A percentile compares a stretch with the other conserved stretches of the same genome.
phyloP scores from a whole-genome alignment of 2,888 invertebrate genomes.

The Criorhina ranunculi region DNA sequence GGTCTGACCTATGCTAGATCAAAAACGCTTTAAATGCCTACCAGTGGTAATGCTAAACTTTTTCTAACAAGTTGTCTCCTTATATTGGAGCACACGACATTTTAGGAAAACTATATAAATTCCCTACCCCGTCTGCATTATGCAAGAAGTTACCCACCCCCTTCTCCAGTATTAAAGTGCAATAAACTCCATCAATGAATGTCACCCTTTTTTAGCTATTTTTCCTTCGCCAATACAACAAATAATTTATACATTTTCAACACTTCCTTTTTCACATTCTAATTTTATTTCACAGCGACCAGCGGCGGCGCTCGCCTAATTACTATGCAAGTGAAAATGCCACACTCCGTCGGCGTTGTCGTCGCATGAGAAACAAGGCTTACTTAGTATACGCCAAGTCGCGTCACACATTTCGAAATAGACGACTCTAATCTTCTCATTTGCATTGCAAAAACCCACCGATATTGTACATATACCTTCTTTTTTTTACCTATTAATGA shows the following conservation, averaged over 20 bases:
- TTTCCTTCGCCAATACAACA: background rate
- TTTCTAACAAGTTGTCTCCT: no score
- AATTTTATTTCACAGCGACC: constrained; percentile 50
- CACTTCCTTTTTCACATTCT: constrained; percentile 67
- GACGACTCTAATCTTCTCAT: constrained; percentile 58
- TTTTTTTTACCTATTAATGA: constrained; percentile 53
- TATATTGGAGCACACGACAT: no score
- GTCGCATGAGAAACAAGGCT: constrained; percentile 64
- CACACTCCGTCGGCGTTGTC: constrained; percentile 48
- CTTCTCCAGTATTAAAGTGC: constrained; percentile 15
- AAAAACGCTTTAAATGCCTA: no score
- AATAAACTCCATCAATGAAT: constrained; percentile 30
- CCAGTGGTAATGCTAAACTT: no score
- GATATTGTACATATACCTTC: constrained; percentile 16
- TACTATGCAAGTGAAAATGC: constrained; percentile 66
- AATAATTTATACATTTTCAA: constrained; percentile 50
- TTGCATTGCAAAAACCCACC: constrained; percentile 62
- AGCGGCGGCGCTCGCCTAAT: constrained; percentile 69
- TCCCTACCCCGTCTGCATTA: background rate
- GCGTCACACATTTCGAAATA: constrained; percentile 53
- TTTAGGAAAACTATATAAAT: background rate
- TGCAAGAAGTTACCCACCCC: background rate
- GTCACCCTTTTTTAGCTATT: constrained; percentile 7
- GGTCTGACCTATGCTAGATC: no score
- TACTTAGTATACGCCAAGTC: constrained; percentile 42